Conservation (phyloP, 23 tunicate genomes). For the Oikopleura vanhoeffeni region DNA sequence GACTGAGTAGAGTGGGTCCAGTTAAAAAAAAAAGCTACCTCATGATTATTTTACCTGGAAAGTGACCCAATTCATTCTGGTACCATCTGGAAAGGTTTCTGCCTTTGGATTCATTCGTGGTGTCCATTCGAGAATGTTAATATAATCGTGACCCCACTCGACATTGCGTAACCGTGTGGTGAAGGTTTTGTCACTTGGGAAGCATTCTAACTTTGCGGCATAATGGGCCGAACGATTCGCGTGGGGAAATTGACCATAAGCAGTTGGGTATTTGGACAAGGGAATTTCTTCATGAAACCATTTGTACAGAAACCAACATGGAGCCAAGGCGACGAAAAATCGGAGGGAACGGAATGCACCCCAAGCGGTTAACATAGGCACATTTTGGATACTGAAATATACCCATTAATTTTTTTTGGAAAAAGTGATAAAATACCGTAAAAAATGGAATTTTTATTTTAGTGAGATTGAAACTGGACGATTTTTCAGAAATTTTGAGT, state of each 20-base stretch:
- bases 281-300: not conserved
- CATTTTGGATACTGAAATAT: not conserved
- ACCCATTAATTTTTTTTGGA: not conserved
- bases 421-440: not conserved
- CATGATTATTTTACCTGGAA: slow-evolving; percentile 6
- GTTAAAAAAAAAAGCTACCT: no score
- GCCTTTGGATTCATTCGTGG: slow-evolving; percentile 13
- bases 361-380: not conserved
- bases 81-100: not conserved
- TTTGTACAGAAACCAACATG: not conserved
- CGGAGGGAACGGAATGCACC: not conserved
- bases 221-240: not conserved
- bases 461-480: no score
- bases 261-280: not conserved
- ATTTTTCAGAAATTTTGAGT: no score
- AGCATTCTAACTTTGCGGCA: not conserved
- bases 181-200: not conserved
- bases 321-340: not conserved
- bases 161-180: slow-evolving; percentile 6
- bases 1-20: no score
- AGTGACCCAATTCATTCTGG: slow-evolving; percentile 14
- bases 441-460: no score
- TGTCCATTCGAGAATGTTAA: not conserved
- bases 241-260: not conserved
- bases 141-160: slow-evolving; percentile 7